Evolutionary conservation across 2,888 invertebrate species (phyloP).

Genomic region (Emesis russula): DNA sequence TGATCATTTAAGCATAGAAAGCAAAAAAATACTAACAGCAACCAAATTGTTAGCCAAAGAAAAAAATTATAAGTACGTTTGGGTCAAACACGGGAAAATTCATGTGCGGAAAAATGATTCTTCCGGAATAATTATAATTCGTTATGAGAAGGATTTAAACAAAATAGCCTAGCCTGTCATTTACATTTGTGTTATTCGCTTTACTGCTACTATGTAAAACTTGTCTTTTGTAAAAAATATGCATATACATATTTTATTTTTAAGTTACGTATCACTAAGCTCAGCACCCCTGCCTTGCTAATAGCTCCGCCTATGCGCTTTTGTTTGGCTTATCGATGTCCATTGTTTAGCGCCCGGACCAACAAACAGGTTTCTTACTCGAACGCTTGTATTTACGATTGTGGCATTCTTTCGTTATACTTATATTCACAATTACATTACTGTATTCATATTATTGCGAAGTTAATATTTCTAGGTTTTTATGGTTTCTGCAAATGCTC

Average conservation of each 20-base stretch:
- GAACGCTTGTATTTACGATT: too few species aligned
- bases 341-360: too few species aligned
- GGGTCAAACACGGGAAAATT: constrained; percentile 17
- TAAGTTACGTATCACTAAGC: not conserved
- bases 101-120: constrained; percentile 19
- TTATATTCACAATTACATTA: too few species aligned
- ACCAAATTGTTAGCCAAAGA: not conserved
- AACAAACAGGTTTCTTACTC: too few species aligned
- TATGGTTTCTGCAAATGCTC: too few species aligned
- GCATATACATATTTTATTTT: not conserved
- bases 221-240: not conserved
- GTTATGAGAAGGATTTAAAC: constrained; percentile 19
- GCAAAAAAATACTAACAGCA: not conserved
- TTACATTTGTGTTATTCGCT: not conserved
- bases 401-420: too few species aligned
- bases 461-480: too few species aligned
- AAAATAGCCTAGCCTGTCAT: not conserved
- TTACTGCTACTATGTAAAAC: not conserved
- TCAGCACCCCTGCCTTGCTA: not conserved
- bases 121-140: not conserved
- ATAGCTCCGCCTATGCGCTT: not conserved
- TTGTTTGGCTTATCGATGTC: too few species aligned
- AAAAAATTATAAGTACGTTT: not conserved
- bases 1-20: not conserved
- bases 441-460: too few species aligned